Conservation (phyloP, 1,140 invertebrate species). For the Macrosteles quadrilineatus region DNA sequence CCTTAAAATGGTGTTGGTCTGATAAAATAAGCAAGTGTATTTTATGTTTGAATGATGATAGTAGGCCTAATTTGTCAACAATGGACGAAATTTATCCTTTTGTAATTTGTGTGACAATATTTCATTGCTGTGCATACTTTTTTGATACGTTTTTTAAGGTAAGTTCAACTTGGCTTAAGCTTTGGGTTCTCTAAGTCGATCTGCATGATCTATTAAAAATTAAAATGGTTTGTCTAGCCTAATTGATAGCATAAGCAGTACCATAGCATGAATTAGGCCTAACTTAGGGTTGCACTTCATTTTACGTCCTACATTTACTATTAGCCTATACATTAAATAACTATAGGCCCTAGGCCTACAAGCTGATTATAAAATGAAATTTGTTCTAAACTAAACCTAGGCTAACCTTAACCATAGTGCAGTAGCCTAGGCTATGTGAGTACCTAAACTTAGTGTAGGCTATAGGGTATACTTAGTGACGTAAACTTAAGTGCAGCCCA, state of each 20-base stretch:
- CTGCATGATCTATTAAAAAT: not conserved
- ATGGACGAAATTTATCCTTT: slow-evolving; percentile 41
- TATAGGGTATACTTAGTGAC: too few species aligned
- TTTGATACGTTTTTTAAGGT: slow-evolving; percentile 42
- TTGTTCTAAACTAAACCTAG: too few species aligned
- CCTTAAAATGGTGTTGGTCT: too few species aligned
- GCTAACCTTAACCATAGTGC: too few species aligned
- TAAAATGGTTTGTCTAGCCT: not conserved
- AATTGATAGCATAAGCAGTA: not conserved
- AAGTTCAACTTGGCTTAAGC: slow-evolving; percentile 9
- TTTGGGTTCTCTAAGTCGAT: not conserved
- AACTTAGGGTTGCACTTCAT: not conserved
- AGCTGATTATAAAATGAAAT: too few species aligned
- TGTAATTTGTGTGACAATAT: slow-evolving; percentile 30
- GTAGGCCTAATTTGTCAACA: slow-evolving; percentile 28
- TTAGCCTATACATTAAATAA: not conserved
- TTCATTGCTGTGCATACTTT: slow-evolving; percentile 39
- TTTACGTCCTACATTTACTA: not conserved
- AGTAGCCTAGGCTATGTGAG: too few species aligned
- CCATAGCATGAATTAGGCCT: not conserved
- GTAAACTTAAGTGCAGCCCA: too few species aligned
- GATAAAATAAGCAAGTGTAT: too few species aligned
- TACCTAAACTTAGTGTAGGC: too few species aligned
- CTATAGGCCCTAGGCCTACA: too few species aligned
- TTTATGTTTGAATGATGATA: too few species aligned